Conservation (phyloP, 35 echinoderm and acorn worm species). For the Diadema setosum region DNA sequence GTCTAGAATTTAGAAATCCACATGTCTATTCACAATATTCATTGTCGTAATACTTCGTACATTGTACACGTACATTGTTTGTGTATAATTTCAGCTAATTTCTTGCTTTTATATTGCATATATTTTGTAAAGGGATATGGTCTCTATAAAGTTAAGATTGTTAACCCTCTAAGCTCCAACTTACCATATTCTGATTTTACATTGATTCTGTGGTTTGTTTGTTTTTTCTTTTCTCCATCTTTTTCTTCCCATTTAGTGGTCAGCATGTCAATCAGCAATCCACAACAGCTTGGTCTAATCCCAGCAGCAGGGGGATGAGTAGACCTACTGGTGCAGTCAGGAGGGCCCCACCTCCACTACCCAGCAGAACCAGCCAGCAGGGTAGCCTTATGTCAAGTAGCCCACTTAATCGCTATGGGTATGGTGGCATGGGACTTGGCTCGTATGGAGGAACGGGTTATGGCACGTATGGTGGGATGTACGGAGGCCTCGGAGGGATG, state of each 20-base stretch:
- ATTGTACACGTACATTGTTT: no score
- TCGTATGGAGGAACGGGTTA: not conserved
- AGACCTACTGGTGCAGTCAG: not conserved
- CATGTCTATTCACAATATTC: no score
- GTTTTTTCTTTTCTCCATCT: no score
- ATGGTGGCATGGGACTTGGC: slow-evolving; percentile 17
- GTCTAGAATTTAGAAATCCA: no score
- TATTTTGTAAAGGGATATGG: no score
- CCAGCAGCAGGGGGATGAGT: not conserved
- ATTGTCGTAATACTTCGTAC: no score
- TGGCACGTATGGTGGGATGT: slow-evolving; percentile 50
- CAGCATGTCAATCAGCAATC: slow-evolving; percentile 17
- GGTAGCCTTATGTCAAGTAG: not conserved
- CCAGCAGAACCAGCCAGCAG: slow-evolving; percentile 29
- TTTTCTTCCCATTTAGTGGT: not conserved
- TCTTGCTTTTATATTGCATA: no score
- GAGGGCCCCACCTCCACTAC: slow-evolving; percentile 59
- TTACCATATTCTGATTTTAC: no score
- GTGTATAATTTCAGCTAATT: no score
- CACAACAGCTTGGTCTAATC: not conserved
- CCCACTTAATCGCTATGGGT: slow-evolving; percentile 1
- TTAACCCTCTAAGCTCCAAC: no score
- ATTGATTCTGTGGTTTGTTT: no score
- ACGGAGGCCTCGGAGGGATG: slow-evolving; percentile 56
- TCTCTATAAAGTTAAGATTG: no score